Conservation (phyloP, 2,888 invertebrate genomes). For the Baronia brevicornis region DNA sequence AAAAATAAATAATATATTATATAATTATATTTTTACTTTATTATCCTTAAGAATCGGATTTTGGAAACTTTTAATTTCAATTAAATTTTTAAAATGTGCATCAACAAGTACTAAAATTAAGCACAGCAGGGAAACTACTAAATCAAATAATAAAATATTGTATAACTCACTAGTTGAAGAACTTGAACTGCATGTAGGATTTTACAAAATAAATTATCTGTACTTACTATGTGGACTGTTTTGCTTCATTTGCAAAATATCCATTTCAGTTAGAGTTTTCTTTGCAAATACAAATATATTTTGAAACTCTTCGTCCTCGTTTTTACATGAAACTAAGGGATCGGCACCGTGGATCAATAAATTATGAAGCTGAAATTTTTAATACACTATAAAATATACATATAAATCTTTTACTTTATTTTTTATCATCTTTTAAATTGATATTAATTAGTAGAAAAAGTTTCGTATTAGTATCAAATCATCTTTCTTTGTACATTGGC, state of each 20-base stretch:
- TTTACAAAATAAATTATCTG: neutral
- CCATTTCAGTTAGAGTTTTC: constrained; percentile 23
- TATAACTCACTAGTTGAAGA: constrained; percentile 3
- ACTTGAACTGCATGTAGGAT: neutral
- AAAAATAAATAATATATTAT: too few species aligned
- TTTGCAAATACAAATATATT: constrained; percentile 49
- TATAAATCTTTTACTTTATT: neutral
- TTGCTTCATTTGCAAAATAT: constrained; percentile 12
- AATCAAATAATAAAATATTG: too few species aligned
- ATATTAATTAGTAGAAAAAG: neutral
- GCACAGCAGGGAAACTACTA: too few species aligned
- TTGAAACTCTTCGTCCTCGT: constrained; percentile 31
- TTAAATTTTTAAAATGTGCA: too few species aligned
- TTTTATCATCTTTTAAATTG: neutral
- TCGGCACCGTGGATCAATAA: constrained; percentile 53
- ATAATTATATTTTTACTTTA: too few species aligned
- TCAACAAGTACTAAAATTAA: too few species aligned
- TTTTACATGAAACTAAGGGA: constrained; percentile 45
- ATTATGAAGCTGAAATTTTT: constrained; percentile 43
- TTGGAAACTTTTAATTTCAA: too few species aligned
- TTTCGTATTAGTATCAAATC: neutral
- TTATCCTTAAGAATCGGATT: too few species aligned
- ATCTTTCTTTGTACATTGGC: too few species aligned
- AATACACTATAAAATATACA: too few species aligned
- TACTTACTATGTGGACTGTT: neutral